Evolutionary conservation across 1,140 invertebrate genomes (phyloP).

Genomic region (Leptinotarsa lineolata): DNA sequence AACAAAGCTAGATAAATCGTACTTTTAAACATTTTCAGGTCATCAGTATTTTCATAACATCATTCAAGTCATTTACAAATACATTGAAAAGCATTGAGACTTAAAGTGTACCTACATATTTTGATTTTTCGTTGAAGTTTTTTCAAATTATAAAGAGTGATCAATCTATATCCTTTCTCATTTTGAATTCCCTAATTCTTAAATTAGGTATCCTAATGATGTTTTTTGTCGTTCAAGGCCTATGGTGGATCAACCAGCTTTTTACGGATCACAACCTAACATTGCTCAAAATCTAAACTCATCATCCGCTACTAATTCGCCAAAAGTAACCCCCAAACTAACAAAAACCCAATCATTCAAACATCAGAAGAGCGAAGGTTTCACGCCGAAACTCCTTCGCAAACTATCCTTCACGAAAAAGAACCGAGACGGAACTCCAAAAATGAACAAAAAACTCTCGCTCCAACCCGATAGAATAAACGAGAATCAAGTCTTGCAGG

Average conservation of each 20-base stretch:
- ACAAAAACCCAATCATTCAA: constrained; percentile 56
- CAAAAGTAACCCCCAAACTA: constrained; percentile 53
- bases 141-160: too few species aligned
- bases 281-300: constrained; percentile 53
- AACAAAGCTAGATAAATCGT: too few species aligned
- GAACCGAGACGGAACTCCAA: constrained; percentile 40
- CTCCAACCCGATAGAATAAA: constrained; percentile 33
- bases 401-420: constrained; percentile 51
- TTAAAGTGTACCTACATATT: too few species aligned
- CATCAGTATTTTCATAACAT: too few species aligned
- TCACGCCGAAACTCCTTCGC: constrained; percentile 52
- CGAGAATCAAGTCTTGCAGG: constrained; percentile 36
- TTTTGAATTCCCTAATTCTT: not conserved
- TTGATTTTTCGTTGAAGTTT: too few species aligned
- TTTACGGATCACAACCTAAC: constrained; percentile 56
- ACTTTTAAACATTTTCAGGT: too few species aligned
- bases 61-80: too few species aligned
- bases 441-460: constrained; percentile 44
- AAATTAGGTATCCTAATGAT: not conserved
- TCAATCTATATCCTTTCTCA: not conserved
- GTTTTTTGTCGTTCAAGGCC: constrained; percentile 47
- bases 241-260: constrained; percentile 46
- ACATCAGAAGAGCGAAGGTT: constrained; percentile 49
- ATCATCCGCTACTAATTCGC: constrained; percentile 50
- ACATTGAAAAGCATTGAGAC: too few species aligned